A percentile compares a stretch with the other conserved stretches of the same genome.
Conservation (phyloP, 92 coral and sea anemone genomes). For the Zoanthus solanderi region DNA sequence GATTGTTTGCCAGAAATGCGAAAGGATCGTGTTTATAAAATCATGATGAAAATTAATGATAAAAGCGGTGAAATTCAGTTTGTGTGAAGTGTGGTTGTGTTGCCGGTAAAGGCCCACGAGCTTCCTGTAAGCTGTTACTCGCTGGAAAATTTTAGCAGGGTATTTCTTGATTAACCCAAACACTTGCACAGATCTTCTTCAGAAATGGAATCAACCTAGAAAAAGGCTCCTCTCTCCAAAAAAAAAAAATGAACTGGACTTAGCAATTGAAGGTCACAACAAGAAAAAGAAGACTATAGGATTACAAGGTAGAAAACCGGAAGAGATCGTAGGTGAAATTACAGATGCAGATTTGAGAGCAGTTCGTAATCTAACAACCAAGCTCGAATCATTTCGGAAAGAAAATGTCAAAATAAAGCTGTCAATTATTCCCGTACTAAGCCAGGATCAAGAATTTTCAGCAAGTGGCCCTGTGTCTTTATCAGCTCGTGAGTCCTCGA, state of each 20-base stretch:
- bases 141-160: constrained; percentile 59
- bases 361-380: constrained; percentile 10
- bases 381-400: constrained; percentile 25
- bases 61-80: constrained; percentile 12
- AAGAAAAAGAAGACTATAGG: constrained; percentile 26
- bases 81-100: constrained; percentile 59
- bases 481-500: constrained; percentile 20
- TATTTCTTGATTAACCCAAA: constrained; percentile 29
- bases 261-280: constrained; percentile 51
- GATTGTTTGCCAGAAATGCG: too few relatives aligned
- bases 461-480: constrained; percentile 6
- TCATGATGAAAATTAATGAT: constrained; percentile 35
- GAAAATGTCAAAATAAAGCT: not conserved
- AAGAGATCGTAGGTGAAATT: constrained; percentile 25
- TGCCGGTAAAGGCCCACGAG: constrained; percentile 53
- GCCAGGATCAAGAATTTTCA: not conserved
- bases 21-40: not conserved
- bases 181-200: constrained; percentile 54
- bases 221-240: constrained; percentile 58
- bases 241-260: constrained; percentile 51
- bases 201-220: constrained; percentile 67
- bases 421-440: constrained; percentile 2
- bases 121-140: constrained; percentile 64
- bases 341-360: not conserved
- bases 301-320: constrained; percentile 14